Conservation (phyloP, 2,888 invertebrate genomes). For the Dugesia japonica region DNA sequence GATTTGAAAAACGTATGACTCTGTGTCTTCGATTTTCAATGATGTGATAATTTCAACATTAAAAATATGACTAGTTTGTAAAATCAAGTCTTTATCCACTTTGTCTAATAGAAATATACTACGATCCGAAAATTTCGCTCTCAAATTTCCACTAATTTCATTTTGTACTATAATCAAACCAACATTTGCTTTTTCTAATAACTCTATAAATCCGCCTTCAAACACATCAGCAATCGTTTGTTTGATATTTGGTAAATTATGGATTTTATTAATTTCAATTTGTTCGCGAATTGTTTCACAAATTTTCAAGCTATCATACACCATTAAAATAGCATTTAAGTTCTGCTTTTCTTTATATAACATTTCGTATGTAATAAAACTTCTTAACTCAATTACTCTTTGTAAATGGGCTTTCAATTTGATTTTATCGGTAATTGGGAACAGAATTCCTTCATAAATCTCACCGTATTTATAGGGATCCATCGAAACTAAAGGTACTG, state of each 20-base stretch:
- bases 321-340: not conserved
- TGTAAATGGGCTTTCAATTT: not conserved
- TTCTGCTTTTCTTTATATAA: not conserved
- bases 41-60: not conserved
- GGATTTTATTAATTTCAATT: not conserved
- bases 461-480: not conserved
- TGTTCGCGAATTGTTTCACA: not conserved
- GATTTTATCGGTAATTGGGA: not conserved
- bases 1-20: not conserved
- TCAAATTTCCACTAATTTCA: not conserved
- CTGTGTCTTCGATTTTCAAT: constrained; percentile 8
- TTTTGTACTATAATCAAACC: not conserved
- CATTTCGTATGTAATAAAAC: not conserved
- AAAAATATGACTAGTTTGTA: not conserved
- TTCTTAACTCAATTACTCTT: not conserved
- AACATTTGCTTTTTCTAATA: constrained; percentile 7
- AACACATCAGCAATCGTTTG: not conserved
- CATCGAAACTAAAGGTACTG: not conserved
- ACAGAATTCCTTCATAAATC: not conserved
- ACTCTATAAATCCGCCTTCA: not conserved
- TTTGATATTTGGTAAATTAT: not conserved
- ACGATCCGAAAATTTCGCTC: not conserved
- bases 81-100: not conserved
- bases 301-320: not conserved
- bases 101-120: not conserved